Evolutionary conservation across 1,140 invertebrate genomes (phyloP), one percentile per base, ranked within the genome.

Genomic region (Popillia japonica): DNA sequence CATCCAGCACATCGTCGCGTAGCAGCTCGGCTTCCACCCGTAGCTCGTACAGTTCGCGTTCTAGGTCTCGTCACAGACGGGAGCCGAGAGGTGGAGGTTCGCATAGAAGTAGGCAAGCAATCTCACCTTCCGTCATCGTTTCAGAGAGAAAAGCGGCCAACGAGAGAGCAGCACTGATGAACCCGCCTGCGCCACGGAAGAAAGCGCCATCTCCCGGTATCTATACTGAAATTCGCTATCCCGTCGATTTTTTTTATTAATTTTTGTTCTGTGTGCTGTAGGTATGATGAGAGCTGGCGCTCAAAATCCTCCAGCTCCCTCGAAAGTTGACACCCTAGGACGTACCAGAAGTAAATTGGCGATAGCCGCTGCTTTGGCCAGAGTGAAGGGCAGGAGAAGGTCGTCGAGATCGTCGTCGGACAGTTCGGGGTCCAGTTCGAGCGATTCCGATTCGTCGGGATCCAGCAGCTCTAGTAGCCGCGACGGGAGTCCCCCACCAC

Each of bases 101-200:
- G 44, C 83, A 83, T 44, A 23, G 78, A 22, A 61, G 34, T 20
- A 74, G 83, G 55, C 80, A 80, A 48, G 82, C 81, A 14, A 85
- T 91, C 76, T 91, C 90, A 7, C 90, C 90, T 41, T 90, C 89
- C 79, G 89, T 90, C 81, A 91, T 91, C 79, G 89, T 91, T 2
- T 90, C 90, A 55, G 90, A 91, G 85, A 87, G 89, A 48, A 89
- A 90, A 68, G 85, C 90, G 78, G 90, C 90, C 20, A 89, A 85
- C 55, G 90, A 90, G 81, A 86, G 91, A 22, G 91, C 91, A 0
- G 90, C 91, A 81, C 84, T 92, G 64, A 93, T 93, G 92, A 92
- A 92, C 86, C 91, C 91, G 77, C 92, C 92, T 2, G 92, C 91
- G 81, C 92, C 92, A 75, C 88, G 89, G 76, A 88, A 85, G 78